These are phyloP conservation scores for Teinopalpus imperialis DNA, from an alignment of 2,888 invertebrate genomes.

Conservation along the genomic window DNA sequence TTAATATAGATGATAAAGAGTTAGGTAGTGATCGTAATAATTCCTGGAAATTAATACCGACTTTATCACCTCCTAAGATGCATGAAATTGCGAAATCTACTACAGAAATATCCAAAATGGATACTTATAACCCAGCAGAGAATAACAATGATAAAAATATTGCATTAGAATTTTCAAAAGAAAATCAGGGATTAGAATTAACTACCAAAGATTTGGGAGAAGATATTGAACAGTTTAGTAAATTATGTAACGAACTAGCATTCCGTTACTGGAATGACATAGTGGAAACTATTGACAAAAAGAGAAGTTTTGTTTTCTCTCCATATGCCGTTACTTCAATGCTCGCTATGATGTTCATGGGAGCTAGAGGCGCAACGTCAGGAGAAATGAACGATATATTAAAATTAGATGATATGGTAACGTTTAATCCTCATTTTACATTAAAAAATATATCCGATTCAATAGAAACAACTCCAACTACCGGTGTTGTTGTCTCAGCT, in stretches of 20 bases:
- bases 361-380: conserved; percentile 92
- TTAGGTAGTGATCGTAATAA: conserved; percentile 60
- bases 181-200: conserved; percentile 87
- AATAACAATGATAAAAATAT: conserved; percentile 58
- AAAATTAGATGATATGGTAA: conserved; percentile 92
- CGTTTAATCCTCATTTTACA: conserved; percentile 94
- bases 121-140: conserved; percentile 45
- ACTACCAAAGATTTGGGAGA: conserved; percentile 87
- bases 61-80: conserved; percentile 74
- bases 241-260: conserved; percentile 92
- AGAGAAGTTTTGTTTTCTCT: conserved; percentile 89
- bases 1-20: conserved; percentile 72
- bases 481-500: conserved; percentile 90
- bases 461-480: conserved; percentile 84
- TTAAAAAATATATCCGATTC: conserved; percentile 93
- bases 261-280: conserved; percentile 91
- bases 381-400: conserved; percentile 95
- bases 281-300: conserved; percentile 86
- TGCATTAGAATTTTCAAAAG: conserved; percentile 62
- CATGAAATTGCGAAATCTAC: conserved; percentile 55
- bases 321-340: conserved; percentile 93
- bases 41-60: conserved; percentile 83
- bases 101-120: conserved; percentile 64
- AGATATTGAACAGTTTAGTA: conserved; percentile 89
- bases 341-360: conserved; percentile 94